A percentile compares a stretch with the other conserved stretches of the same genome.
Conservation (phyloP, 2,888 invertebrate species). For the Pelosia muscerda region DNA sequence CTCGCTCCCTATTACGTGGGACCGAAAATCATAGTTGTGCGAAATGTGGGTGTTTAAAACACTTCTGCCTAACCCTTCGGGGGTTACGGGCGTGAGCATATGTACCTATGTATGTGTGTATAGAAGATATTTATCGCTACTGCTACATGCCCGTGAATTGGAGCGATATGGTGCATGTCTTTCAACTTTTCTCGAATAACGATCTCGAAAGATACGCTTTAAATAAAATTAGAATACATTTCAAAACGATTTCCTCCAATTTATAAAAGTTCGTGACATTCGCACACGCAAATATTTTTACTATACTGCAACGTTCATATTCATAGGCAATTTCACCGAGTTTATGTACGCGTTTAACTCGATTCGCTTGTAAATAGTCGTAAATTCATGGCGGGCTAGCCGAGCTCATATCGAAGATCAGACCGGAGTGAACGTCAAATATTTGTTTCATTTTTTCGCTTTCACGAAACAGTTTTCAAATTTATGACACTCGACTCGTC, state of each 20-base stretch:
- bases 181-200: background rate
- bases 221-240: slow-evolving; percentile 1
- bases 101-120: too few species aligned
- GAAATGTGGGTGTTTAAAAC: too few species aligned
- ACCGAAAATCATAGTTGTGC: too few species aligned
- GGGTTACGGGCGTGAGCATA: too few species aligned
- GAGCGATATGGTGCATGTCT: background rate
- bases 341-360: slow-evolving; percentile 56
- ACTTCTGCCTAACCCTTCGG: too few species aligned
- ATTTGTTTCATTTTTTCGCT: slow-evolving; percentile 82
- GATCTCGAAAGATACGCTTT: too few species aligned
- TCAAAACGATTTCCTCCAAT: background rate
- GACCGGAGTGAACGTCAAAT: slow-evolving; percentile 70
- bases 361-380: slow-evolving; percentile 57
- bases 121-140: background rate
- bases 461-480: slow-evolving; percentile 83
- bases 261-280: background rate
- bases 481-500: slow-evolving; percentile 86
- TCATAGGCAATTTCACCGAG: slow-evolving; percentile 47
- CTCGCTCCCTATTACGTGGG: too few species aligned
- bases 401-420: slow-evolving; percentile 66
- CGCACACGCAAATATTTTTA: slow-evolving; percentile 13
- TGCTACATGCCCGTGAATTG: background rate
- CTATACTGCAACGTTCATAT: slow-evolving; percentile 39
- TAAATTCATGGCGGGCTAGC: slow-evolving; percentile 55